Conservation (phyloP, 2,113 vertebrate species). For the Dunckerocampus dactyliophorus region DNA sequence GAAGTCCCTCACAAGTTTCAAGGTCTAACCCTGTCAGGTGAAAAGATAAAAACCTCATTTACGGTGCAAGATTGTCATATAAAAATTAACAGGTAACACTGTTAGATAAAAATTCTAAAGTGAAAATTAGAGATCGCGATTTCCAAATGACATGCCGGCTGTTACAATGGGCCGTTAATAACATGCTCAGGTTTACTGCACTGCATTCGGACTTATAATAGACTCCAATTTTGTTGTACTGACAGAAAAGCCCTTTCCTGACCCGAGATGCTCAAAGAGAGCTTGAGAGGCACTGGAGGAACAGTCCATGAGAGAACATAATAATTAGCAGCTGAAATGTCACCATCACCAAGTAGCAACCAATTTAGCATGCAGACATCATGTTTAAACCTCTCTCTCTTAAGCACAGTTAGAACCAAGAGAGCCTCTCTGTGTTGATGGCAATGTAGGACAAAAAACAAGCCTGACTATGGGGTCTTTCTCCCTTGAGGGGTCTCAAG, state of each 20-base stretch:
- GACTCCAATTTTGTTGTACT: slow-evolving; percentile 20
- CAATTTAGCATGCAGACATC: slow-evolving; percentile 48
- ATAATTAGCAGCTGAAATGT: slow-evolving; percentile 66
- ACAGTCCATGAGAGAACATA: slow-evolving; percentile 52
- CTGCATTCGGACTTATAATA: slow-evolving; percentile 45
- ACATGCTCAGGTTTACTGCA: slow-evolving; percentile 42
- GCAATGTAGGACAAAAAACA: slow-evolving; percentile 24
- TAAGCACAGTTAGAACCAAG: slow-evolving; percentile 17
- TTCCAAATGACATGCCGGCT: slow-evolving; percentile 35
- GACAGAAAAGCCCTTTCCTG: slow-evolving; percentile 26
- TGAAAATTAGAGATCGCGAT: slow-evolving; percentile 42
- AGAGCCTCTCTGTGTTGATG: not conserved
- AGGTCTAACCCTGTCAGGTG: slow-evolving; percentile 26
- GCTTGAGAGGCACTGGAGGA: slow-evolving; percentile 41
- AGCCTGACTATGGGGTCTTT: slow-evolving; percentile 27
- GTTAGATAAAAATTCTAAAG: slow-evolving; percentile 33
- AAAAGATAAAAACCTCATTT: slow-evolving; percentile 53
- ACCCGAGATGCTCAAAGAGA: slow-evolving; percentile 49
- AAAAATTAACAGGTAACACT: slow-evolving; percentile 41
- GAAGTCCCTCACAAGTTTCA: slow-evolving; percentile 6
- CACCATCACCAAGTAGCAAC: slow-evolving; percentile 43
- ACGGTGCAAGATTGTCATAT: slow-evolving; percentile 27
- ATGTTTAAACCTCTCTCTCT: slow-evolving; percentile 23
- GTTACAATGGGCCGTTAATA: slow-evolving; percentile 49
- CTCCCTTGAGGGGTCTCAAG: slow-evolving; percentile 27